Evolutionary conservation across 2,888 invertebrate genomes (phyloP).

Genomic region (Drosophila putrida): DNA sequence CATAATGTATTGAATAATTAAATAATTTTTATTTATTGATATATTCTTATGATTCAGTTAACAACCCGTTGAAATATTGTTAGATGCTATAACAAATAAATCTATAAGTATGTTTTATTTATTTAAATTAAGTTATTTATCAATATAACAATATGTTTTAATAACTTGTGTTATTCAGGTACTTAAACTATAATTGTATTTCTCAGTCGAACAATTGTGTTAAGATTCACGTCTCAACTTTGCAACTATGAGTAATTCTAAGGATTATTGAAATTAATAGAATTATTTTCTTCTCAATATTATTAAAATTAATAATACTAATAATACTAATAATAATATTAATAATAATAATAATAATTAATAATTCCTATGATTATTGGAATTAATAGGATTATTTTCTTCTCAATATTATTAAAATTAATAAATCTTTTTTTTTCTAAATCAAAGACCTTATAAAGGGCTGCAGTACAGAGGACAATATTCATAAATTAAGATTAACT

Average conservation of each 20-base stretch:
- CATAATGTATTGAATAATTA: too few relatives aligned
- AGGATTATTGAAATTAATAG: not conserved
- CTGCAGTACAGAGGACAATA: not conserved
- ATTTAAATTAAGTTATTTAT: too few relatives aligned
- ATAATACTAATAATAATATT: not conserved
- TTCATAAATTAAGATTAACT: not conserved
- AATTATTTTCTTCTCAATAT: not conserved
- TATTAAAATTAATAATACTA: too few relatives aligned
- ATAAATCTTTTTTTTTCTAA: not conserved
- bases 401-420: not conserved
- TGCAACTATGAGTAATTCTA: not conserved
- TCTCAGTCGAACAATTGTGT: not conserved
- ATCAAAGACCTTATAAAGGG: not conserved
- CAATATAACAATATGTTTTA: not conserved
- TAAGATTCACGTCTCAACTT: not conserved
- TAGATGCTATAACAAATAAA: too few relatives aligned
- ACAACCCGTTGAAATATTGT: too few relatives aligned
- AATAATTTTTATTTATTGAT: too few relatives aligned
- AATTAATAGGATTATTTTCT: not conserved
- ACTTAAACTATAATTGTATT: not conserved
- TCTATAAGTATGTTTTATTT: too few relatives aligned
- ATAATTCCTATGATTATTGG: not conserved
- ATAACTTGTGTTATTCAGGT: not conserved
- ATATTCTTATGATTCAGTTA: too few relatives aligned
- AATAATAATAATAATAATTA: not conserved